Evolutionary conservation across 2,113 vertebrate species (phyloP).

Genomic region (Coturnix japonica): DNA sequence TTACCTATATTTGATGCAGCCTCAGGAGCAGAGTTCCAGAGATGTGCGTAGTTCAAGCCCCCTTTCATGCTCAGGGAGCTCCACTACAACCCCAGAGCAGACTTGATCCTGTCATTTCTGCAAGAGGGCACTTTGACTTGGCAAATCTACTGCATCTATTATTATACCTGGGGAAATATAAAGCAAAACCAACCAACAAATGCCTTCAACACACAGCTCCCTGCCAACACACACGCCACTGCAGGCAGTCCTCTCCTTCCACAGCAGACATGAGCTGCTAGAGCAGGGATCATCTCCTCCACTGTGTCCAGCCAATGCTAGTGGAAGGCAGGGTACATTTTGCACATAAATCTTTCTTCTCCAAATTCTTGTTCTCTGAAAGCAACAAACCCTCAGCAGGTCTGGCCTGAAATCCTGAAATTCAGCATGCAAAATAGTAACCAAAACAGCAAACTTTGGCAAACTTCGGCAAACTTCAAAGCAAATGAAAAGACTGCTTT

Average conservation of each 20-base stretch:
- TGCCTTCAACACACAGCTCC: not conserved
- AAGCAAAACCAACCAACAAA: not conserved
- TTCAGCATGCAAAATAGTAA: not conserved
- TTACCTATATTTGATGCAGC: accelerated
- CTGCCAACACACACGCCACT: not conserved
- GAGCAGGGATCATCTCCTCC: not conserved
- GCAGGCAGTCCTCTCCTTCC: not conserved
- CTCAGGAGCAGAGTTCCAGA: not conserved
- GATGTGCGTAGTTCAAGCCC: not conserved
- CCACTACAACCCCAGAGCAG: not conserved
- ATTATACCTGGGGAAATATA: not conserved
- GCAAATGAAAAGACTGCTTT: not conserved
- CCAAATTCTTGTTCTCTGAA: not conserved
- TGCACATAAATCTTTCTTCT: not conserved
- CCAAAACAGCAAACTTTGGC: not conserved
- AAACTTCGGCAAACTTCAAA: not conserved
- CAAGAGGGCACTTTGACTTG: not conserved
- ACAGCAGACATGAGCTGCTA: not conserved
- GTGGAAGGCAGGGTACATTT: not conserved
- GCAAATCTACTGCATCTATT: not conserved
- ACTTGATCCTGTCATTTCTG: not conserved
- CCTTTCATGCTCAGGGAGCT: not conserved
- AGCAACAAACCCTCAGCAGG: not conserved
- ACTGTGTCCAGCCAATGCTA: not conserved
- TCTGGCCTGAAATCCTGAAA: slow-evolving; percentile 12